Evolutionary conservation across 2,113 vertebrate genomes (phyloP), one percentile per base, ranked within the genome.

Genomic region (Phalacrocorax aristotelis): DNA sequence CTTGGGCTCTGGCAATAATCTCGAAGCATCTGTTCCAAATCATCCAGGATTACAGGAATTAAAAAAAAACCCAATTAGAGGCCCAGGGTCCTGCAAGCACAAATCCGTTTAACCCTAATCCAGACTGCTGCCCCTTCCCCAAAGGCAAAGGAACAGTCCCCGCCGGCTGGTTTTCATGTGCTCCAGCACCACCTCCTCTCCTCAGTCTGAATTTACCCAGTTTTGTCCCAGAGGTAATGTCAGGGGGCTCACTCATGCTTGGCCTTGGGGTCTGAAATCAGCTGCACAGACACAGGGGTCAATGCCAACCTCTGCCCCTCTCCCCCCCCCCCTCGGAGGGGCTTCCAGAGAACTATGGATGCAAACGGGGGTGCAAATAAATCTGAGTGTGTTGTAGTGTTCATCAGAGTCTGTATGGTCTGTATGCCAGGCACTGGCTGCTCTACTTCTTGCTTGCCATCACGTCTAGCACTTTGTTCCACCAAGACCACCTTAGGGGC

Each of bases 51-150:
- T 98, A 98, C 74, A 95, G 97, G 97, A 98, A 97, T 97, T 98
- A 95, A 94, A 89, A 82, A 85, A 93, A 93, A 42, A 19, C 29
- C 57, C 98, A 98, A 97, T 98, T 98, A 98, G 96, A 97, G 94
- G 80, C 89, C 96, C 89, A 89, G 95, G 97, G 97, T 98, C 97
- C 95, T 93, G 62, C 81, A 97, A 97, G 95, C 91, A 93, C 93
- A 98, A 98, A 98, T 98, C 98, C 93, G 79, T 98, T 98, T 98
- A 98, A 93, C 95, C 95, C 97, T 97, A 98, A 98, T 98, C 97
- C 98, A 76, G 84, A 74, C 70, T 93, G 74, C 75, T 90, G 70
- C 94, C 87, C 95, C 97, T 95, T 96, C 92, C 93, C 87, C 96
- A 96, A 80, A 80, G 98, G 84, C 84, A 93, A 80, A 96, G 80